Evolutionary conservation across 2,113 vertebrate species (phyloP).

Genomic region (Reinhardtius hippoglossoides): DNA sequence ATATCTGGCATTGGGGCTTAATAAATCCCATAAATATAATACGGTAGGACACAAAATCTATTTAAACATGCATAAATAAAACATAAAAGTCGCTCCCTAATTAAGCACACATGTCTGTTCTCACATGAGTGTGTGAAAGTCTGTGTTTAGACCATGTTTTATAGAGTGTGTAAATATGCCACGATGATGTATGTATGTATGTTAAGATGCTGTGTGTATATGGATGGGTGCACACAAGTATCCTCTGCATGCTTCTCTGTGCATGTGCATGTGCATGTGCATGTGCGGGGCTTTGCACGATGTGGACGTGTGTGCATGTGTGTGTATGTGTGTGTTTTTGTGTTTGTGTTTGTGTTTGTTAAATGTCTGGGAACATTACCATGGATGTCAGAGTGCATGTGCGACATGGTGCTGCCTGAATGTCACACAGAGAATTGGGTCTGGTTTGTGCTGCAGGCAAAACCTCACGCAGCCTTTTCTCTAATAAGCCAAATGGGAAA

Average conservation of each 20-base stretch:
- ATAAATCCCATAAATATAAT: conserved; percentile 64
- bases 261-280: conserved; percentile 1
- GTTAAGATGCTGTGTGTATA: conserved; percentile 49
- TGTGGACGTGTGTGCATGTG: conserved; percentile 10
- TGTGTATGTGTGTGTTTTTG: conserved; percentile 46
- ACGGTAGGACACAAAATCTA: conserved; percentile 51
- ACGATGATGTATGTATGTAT: conserved; percentile 51
- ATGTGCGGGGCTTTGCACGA: conserved; percentile 18
- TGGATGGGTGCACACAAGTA: conserved; percentile 40
- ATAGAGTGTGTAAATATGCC: conserved; percentile 64
- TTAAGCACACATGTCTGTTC: conserved; percentile 25
- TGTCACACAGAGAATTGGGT: conserved; percentile 74
- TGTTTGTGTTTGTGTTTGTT: conserved; percentile 36
- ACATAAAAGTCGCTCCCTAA: conserved; percentile 28
- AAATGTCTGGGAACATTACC: conserved; percentile 59
- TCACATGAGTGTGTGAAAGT: conserved; percentile 29
- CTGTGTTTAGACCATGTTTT: conserved; percentile 44
- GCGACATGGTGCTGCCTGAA: conserved; percentile 64
- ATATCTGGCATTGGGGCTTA: conserved; percentile 52
- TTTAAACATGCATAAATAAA: conserved; percentile 57
- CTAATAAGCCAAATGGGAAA: conserved; percentile 67
- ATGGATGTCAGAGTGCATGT: conserved; percentile 58
- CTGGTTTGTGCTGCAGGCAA: conserved; percentile 69
- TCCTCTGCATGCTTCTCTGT: conserved; percentile 16
- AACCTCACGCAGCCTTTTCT: conserved; percentile 54